Base-by-base conservation (phyloP, 1,140 invertebrate genomes). In the Bombus terrestris region DNA sequence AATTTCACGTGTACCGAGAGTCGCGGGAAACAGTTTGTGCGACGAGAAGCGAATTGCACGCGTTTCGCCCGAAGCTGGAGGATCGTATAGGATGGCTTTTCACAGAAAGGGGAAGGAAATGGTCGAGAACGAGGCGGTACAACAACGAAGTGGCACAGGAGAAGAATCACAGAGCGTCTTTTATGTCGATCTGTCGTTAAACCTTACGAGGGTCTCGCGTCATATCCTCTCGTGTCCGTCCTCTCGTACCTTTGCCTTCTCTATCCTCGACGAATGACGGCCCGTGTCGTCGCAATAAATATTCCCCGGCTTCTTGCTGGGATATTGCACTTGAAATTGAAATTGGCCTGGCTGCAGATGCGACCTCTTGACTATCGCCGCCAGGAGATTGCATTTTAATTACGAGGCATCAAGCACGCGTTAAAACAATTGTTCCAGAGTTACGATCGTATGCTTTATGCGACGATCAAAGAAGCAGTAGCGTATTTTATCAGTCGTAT, bases 141-240 rank as follows among this genome's bases (percentile, higher is more conserved):
- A 62, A 41, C 18, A 71, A 78, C 84, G 87, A 87, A 81, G 82
- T 13, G 88, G 64, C n/a, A 53, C 37, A 47, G 25, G 25, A 35
- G 47, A 78, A 81, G 64, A 75, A 83, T 57, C 86, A 47, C 64
- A n/a, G 84, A 64, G 78, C 78, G 71, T 79, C 81, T 86, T 89
- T 90, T 89, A 89, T 83, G 81, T 66, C 88, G 69, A 90, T 89
- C 85, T 79, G 57, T 82, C 88, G 81, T 89, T 90, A 85, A 85
- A 87, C 39, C 79, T 59, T 43, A 64, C 64, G 69, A 47, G 72
- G 35, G 25, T 35, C 83, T 77, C 53, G 47, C 22, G 41, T 69
- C 68, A 53, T 62, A 76, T 76, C 41, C 39, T 53, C 57, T 62
- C 32, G 78, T 83, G 64, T 84, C 39, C 59, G 28, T 43, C 57